Percentiles rank a stretch among this genome's conserved stretches.
These are phyloP conservation scores for Poeciliopsis prolifica DNA, from an alignment of 2,113 vertebrate species.

Conservation along the genomic window DNA sequence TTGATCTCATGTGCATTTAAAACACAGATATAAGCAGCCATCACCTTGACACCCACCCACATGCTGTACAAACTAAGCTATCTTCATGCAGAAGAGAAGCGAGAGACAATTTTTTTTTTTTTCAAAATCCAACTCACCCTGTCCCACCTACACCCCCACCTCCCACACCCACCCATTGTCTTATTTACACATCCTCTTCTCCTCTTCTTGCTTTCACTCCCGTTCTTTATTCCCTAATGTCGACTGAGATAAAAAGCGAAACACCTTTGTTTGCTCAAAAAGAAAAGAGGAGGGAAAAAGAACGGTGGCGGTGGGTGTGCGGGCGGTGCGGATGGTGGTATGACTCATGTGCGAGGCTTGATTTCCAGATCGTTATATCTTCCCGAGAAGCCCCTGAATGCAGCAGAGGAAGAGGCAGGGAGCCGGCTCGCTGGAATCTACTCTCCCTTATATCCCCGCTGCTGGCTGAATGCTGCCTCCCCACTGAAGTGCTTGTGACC, in stretches of 20 bases:
- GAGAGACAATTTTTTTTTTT: not conserved
- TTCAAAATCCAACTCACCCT: conserved; percentile 7
- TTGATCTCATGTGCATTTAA: conserved; percentile 24
- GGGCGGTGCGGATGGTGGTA: conserved; percentile 30
- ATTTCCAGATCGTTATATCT: conserved; percentile 55
- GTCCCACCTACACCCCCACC: not conserved
- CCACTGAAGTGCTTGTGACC: conserved; percentile 63
- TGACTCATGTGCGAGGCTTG: conserved; percentile 54
- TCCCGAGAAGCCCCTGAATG: conserved; percentile 46
- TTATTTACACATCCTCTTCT: conserved; percentile 15
- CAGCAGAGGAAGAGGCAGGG: conserved; percentile 23
- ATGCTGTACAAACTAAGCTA: conserved; percentile 25
- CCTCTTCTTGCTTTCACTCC: not conserved
- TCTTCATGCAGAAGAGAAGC: conserved; percentile 8
- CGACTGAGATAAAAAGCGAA: conserved; percentile 43
- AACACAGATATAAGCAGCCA: conserved; percentile 31
- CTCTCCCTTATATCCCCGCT: conserved; percentile 30
- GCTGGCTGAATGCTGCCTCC: conserved; percentile 31
- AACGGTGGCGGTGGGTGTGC: not conserved
- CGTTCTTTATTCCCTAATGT: conserved; percentile 30
- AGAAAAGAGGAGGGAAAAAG: conserved; percentile 2
- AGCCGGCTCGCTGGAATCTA: conserved; percentile 30
- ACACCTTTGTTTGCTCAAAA: conserved; percentile 51
- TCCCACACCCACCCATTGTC: not conserved
- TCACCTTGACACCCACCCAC: conserved; percentile 49